A percentile compares a stretch with the other conserved stretches of the same genome.
These are phyloP conservation scores for Hylaeus volcanicus DNA, from an alignment of 1,140 invertebrate species.

Conservation along the genomic window DNA sequence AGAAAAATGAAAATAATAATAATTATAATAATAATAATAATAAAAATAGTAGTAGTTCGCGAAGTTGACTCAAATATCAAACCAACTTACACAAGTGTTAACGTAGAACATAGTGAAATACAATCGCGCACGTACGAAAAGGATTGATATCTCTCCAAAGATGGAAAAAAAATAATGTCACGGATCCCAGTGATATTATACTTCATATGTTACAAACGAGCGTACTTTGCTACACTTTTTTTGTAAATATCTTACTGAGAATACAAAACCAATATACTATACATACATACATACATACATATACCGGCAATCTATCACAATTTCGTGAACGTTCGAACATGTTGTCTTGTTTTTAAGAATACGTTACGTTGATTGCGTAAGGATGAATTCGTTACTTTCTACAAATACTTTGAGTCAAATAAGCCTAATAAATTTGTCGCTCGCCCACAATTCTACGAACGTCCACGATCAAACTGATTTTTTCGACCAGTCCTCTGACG, in stretches of 20 bases:
- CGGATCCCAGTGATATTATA: conserved; percentile 41
- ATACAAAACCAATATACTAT: conserved; percentile 1
- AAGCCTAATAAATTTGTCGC: conserved; percentile 34
- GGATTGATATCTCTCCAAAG: conserved; percentile 18
- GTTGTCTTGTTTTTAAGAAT: background rate
- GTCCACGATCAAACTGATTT: conserved; percentile 11
- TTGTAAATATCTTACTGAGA: conserved; percentile 46
- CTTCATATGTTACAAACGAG: conserved; percentile 32
- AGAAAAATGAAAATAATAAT: background rate
- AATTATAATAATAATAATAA: no score
- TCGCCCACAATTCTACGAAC: conserved; percentile 6
- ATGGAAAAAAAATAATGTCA: background rate
- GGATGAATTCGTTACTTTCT: background rate
- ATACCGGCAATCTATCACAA: conserved; percentile 1
- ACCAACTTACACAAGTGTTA: conserved; percentile 27
- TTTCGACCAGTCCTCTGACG: conserved; percentile 3
- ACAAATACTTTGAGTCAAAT: conserved; percentile 3
- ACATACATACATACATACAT: background rate
- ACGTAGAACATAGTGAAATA: conserved; percentile 18
- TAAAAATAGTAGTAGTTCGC: conserved; percentile 9
- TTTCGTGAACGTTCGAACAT: background rate
- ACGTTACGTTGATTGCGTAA: no score
- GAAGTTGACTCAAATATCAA: conserved; percentile 38
- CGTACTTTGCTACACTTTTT: conserved; percentile 48
- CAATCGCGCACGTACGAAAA: conserved; percentile 12